These are phyloP conservation scores for Xenus cinereus DNA, from an alignment of 2,113 vertebrate genomes.

Conservation along the genomic window DNA sequence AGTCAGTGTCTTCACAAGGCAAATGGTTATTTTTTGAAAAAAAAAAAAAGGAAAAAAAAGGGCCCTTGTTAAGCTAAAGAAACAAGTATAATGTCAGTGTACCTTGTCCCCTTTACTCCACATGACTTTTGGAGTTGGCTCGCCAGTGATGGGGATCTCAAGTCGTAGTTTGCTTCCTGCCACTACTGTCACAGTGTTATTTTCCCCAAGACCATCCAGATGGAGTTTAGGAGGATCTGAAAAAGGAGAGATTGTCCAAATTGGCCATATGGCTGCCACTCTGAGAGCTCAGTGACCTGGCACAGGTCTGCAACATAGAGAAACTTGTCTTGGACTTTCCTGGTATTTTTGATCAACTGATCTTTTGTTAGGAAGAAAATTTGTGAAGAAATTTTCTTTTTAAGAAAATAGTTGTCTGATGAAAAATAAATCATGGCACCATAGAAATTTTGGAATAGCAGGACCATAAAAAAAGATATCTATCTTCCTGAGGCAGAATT, in stretches of 20 bases:
- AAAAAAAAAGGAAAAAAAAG: neutral
- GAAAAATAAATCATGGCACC: neutral
- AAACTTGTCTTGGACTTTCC: neutral
- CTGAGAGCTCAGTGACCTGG: neutral
- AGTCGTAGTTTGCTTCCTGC: conserved; percentile 96
- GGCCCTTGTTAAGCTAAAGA: neutral
- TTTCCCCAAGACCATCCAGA: conserved; percentile 87
- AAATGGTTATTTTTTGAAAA: neutral
- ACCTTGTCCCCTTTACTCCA: conserved; percentile 97
- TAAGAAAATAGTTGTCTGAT: neutral
- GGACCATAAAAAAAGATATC: neutral
- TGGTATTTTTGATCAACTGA: neutral
- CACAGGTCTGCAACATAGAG: neutral
- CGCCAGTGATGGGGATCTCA: conserved; percentile 91
- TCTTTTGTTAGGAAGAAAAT: neutral
- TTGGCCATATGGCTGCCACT: neutral
- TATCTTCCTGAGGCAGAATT: neutral
- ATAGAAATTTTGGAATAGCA: neutral
- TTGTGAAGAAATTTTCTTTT: neutral
- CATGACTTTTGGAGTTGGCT: conserved; percentile 88
- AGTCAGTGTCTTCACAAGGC: neutral
- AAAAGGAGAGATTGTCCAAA: conserved; percentile 19
- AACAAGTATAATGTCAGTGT: neutral
- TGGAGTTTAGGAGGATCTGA: conserved; percentile 92
- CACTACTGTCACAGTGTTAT: conserved; percentile 89